Base-by-base conservation (phyloP, 1,140 invertebrate genomes). In the Brachystomella parvula region DNA sequence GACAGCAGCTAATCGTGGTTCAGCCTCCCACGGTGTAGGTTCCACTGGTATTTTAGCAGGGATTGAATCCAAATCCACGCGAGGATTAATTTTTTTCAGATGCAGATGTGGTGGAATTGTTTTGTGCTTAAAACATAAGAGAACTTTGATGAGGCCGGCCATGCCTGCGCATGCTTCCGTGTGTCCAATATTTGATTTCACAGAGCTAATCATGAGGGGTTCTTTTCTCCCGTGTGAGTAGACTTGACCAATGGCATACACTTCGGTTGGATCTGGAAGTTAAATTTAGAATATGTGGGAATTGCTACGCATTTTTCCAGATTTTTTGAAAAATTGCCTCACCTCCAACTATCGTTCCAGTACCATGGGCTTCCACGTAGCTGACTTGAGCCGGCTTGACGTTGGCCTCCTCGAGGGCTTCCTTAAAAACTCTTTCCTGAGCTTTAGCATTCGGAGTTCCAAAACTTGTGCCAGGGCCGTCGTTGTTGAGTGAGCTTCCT, bases 121-220 rank as follows among this genome's bases (percentile, higher is more conserved):
- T 61, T 64, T 31, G 30, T 68, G 26, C 47, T 68, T 31, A 19
- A 68, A 19, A 21, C 49, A 63, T 0, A 68, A 28, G 19, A 68
- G 56, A 12, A 64, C 47, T 35, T 68, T 68, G 2, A 63, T 49
- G 0, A 68, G 26, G 28, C 67, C 67, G 19, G 63, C 59, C 1
- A 68, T 44, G 0, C 67, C 67, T 12, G 81, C 81, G 31, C 80
- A 80, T 74, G 63, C 31, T 44, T 85, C 83, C 29, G 83, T 76
- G 65, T 85, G 83, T 2, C 83, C 83, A 78, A 83, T 82, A 73
- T 84, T 84, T 19, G 82, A 82, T 72, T 85, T 85, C 15, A 82
- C 77, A 3, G 83, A 82, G 2, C 82, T 83, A 68, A 84, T 80
- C 0, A 81, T 71, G 12, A 85, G 71, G 57, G 81, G 79, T n/a